These are phyloP conservation scores for Tanypteryx hageni DNA, from an alignment of 2,888 invertebrate species.

Conservation along the genomic window DNA sequence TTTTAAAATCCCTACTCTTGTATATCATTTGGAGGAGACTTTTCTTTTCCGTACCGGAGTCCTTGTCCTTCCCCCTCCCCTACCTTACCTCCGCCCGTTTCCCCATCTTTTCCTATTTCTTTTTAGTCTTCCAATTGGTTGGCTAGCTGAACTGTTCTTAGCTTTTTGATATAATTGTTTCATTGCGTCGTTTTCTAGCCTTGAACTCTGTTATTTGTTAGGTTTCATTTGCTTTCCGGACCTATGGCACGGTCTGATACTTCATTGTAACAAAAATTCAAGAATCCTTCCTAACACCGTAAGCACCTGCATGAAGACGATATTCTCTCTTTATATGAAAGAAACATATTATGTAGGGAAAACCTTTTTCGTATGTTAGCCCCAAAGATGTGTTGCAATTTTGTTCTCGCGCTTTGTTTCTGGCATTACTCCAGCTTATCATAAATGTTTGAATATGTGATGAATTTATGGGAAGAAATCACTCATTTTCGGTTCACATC, in stretches of 20 bases:
- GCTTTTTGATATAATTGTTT: background rate
- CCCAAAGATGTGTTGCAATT: no score
- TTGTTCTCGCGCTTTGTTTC: no score
- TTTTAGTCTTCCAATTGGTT: slow-evolving; percentile 21
- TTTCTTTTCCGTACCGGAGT: background rate
- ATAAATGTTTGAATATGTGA: no score
- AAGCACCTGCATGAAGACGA: background rate
- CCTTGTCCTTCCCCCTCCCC: no score
- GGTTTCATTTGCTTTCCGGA: slow-evolving; percentile 8
- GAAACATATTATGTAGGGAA: background rate
- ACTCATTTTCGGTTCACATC: no score
- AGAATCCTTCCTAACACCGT: background rate
- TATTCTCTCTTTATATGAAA: background rate
- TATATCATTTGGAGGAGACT: background rate
- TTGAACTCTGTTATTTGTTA: background rate
- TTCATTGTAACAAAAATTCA: background rate
- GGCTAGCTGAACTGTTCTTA: background rate
- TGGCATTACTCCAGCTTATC: no score
- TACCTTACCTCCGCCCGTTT: background rate
- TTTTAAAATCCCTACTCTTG: background rate
- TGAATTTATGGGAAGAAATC: no score
- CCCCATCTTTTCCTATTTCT: no score
- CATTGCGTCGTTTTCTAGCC: slow-evolving; percentile 1
- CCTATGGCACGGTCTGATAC: background rate
- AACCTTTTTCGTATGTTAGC: no score